A percentile compares a stretch with the other conserved stretches of the same genome.
Evolutionary conservation across 2,797 vertebrate genomes (phyloP).

Genomic region (Falco berigora): DNA sequence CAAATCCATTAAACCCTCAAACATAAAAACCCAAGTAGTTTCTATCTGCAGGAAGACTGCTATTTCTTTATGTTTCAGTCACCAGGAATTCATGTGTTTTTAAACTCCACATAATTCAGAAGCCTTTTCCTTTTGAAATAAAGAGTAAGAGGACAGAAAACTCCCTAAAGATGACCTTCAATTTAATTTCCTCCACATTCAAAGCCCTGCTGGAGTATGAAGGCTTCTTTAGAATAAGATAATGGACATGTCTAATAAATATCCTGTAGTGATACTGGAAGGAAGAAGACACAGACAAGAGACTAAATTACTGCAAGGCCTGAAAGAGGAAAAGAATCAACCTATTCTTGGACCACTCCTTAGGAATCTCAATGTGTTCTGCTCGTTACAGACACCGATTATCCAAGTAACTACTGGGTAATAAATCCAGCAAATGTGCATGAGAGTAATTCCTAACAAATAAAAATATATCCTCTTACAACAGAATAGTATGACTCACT

Average conservation of each 20-base stretch:
- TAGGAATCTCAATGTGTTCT: conserved; percentile 16
- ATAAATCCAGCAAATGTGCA: conserved; percentile 6
- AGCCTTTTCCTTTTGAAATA: conserved; percentile 9
- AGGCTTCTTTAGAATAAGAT: conserved; percentile 2
- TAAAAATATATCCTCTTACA: background rate
- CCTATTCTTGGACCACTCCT: background rate
- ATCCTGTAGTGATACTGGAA: conserved; percentile 3
- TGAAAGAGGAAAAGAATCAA: background rate
- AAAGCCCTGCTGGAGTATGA: background rate
- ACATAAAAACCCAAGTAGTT: background rate
- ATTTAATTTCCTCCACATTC: conserved; percentile 41
- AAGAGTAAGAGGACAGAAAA: background rate
- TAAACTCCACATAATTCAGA: background rate
- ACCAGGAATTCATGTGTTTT: background rate
- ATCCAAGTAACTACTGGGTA: background rate
- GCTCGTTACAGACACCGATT: background rate
- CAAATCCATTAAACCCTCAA: background rate
- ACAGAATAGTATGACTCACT: background rate
- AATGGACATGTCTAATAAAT: conserved; percentile 19
- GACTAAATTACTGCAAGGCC: background rate
- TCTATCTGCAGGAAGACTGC: background rate
- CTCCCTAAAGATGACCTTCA: background rate
- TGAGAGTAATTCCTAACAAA: background rate
- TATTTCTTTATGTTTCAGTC: background rate
- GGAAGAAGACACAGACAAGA: conserved; percentile 3